Conservation (phyloP, 2,113 vertebrate genomes). For the Corvus hawaiiensis region DNA sequence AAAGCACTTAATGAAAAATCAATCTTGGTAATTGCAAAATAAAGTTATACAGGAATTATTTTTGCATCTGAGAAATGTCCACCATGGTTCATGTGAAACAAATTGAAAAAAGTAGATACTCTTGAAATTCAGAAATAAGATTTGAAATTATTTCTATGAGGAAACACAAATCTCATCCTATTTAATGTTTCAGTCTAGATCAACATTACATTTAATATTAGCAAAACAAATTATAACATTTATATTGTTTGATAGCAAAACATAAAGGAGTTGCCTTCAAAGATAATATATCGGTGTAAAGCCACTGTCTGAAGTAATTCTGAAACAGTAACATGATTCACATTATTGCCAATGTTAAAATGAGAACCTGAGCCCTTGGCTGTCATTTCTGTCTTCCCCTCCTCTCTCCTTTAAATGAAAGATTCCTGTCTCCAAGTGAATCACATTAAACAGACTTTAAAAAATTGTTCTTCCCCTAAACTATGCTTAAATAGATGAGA, state of each 20-base stretch:
- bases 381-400: conserved; percentile 23
- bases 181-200: background rate
- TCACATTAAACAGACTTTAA: background rate
- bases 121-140: background rate
- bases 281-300: background rate
- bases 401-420: conserved; percentile 9
- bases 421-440: background rate
- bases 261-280: background rate
- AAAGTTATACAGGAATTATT: conserved; percentile 35
- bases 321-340: background rate
- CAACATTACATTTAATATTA: background rate
- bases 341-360: conserved; percentile 24
- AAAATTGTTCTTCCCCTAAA: conserved; percentile 10
- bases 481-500: background rate
- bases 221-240: background rate
- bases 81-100: background rate
- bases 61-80: conserved; percentile 39
- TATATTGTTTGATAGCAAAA: background rate
- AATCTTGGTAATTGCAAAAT: conserved; percentile 59
- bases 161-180: background rate
- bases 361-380: background rate
- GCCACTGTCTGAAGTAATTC: background rate
- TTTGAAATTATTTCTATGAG: background rate
- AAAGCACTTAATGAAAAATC: conserved; percentile 59
- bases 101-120: background rate